These are phyloP conservation scores for Brachynemurus nebulosus DNA, from an alignment of 2,888 invertebrate genomes.

Conservation along the genomic window DNA sequence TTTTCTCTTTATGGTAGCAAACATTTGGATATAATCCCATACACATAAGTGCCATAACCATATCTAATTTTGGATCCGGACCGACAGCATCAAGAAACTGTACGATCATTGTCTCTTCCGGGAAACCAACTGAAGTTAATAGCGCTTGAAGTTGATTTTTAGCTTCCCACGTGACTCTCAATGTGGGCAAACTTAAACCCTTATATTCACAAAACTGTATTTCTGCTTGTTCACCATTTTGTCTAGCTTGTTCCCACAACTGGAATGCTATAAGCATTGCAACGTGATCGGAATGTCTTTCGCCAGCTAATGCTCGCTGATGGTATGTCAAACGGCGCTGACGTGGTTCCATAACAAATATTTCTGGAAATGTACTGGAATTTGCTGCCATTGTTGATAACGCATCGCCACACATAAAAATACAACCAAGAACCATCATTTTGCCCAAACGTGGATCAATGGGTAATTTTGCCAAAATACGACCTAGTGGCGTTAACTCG, in stretches of 20 bases:
- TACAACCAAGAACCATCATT: constrained; percentile 90
- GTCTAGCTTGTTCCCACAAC: constrained; percentile 57
- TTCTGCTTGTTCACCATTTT: constrained; percentile 62
- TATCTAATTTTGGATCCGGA: constrained; percentile 66
- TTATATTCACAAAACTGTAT: constrained; percentile 81
- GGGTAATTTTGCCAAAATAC: constrained; percentile 84
- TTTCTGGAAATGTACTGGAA: constrained; percentile 89
- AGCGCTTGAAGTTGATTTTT: constrained; percentile 50
- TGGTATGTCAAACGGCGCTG: constrained; percentile 64
- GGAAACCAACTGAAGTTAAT: constrained; percentile 63
- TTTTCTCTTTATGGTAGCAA: constrained; percentile 86
- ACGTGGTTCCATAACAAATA: constrained; percentile 69
- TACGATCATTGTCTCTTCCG: constrained; percentile 71
- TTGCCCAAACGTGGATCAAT: constrained; percentile 94
- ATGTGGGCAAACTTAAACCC: constrained; percentile 74
- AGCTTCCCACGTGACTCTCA: constrained; percentile 86
- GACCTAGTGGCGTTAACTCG: constrained; percentile 84
- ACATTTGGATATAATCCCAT: constrained; percentile 96
- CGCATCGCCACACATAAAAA: constrained; percentile 82
- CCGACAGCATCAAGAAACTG: constrained; percentile 61
- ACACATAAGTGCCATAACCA: constrained; percentile 71
- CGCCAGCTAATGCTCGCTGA: constrained; percentile 77
- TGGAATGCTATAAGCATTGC: constrained; percentile 90
- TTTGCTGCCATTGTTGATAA: constrained; percentile 90
- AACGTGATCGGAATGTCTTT: constrained; percentile 84